Evolutionary conservation across 1,140 invertebrate genomes (phyloP).

Genomic region (Dreissena polymorpha): DNA sequence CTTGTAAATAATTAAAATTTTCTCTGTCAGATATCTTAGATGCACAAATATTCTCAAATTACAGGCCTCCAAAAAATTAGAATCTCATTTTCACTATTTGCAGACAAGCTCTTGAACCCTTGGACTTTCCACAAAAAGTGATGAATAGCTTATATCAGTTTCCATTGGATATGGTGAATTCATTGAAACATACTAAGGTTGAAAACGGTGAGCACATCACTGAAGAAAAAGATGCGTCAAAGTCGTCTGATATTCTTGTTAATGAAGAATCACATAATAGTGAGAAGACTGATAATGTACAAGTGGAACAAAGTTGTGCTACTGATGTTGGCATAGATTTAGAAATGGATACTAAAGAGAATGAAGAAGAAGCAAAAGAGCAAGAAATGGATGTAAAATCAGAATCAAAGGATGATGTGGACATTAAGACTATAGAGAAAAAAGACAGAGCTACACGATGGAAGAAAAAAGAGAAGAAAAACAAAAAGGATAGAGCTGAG

Average conservation of each 20-base stretch:
- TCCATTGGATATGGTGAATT: constrained; percentile 49
- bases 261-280: not conserved
- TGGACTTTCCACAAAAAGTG: constrained; percentile 41
- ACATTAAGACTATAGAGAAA: not conserved
- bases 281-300: not conserved
- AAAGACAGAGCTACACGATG: not conserved
- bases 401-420: not conserved
- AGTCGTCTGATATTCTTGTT: not conserved
- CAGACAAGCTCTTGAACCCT: constrained; percentile 9
- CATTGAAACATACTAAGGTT: constrained; percentile 1
- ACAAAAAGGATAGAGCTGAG: constrained; percentile 18
- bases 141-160: constrained; percentile 42
- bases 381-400: constrained; percentile 1
- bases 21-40: too few relatives aligned
- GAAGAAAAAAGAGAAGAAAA: constrained; percentile 20
- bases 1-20: too few relatives aligned
- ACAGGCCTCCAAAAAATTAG: too few relatives aligned
- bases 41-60: too few relatives aligned
- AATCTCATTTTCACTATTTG: too few relatives aligned
- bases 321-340: not conserved
- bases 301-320: not conserved
- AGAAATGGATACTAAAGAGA: not conserved
- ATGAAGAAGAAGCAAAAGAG: not conserved
- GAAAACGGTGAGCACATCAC: not conserved
- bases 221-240: constrained; percentile 15